phyloP scores from a whole-genome alignment of 2,888 invertebrate species.

The Adela reaumurella region DNA sequence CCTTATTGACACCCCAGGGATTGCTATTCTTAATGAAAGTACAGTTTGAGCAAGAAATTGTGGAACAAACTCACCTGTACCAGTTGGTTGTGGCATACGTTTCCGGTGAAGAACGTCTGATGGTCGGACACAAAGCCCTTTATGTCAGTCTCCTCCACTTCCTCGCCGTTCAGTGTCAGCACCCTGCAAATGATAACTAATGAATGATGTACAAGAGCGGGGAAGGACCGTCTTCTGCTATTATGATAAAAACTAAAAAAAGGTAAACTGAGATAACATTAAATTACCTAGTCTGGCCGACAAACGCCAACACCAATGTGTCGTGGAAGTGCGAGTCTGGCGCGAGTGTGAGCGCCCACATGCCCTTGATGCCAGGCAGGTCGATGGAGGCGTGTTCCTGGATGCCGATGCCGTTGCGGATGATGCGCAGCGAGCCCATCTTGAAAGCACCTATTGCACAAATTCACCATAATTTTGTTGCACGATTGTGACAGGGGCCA shows the following conservation, averaged over 20 bases:
- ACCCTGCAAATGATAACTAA: too few species aligned
- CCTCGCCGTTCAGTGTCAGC: constrained; percentile 86
- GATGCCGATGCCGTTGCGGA: constrained; percentile 97
- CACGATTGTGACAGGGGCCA: too few species aligned
- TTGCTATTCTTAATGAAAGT: too few species aligned
- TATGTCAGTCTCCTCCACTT: constrained; percentile 96
- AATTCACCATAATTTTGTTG: too few species aligned
- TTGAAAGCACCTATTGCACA: constrained; percentile 77
- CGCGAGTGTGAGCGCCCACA: constrained; percentile 80
- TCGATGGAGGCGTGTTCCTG: constrained; percentile 98
- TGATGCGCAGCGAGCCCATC: constrained; percentile 95
- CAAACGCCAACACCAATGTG: constrained; percentile 90
- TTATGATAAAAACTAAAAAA: too few species aligned
- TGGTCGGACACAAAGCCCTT: constrained; percentile 87
- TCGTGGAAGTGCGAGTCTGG: constrained; percentile 68
- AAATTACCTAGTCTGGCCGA: constrained; percentile 90
- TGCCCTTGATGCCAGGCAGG: constrained; percentile 93
- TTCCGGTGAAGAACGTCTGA: constrained; percentile 93
- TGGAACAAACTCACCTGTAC: constrained; percentile 52
- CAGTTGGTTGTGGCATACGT: constrained; percentile 80
- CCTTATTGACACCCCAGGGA: too few species aligned
- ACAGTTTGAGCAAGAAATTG: too few species aligned
- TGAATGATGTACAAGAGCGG: too few species aligned
- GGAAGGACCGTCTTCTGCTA: too few species aligned
- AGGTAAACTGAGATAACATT: too few species aligned